Base-by-base conservation (phyloP, 2,888 invertebrate species). In the Hecatera dysodea region DNA sequence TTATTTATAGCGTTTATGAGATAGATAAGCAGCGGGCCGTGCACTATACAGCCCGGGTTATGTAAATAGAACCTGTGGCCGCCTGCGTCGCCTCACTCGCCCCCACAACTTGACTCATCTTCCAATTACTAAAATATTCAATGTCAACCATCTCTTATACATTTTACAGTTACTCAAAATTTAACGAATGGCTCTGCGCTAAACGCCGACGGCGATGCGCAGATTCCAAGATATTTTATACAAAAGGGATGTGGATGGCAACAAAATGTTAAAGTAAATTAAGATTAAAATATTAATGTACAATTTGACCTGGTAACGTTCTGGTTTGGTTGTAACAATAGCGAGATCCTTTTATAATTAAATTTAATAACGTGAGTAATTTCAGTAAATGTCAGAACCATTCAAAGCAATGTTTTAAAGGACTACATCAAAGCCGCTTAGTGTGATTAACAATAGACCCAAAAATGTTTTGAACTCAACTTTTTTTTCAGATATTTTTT, bases 11-110 rank as follows among this genome's bases (percentile, higher is more conserved):
- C 69, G 76, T 77, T 82, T 81, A 82, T 85, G 75, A 82, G 78
- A 77, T 76, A 88, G 82, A 77, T 76, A 88, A 81, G 83, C 85
- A 87, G 69, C 81, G 83, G 87, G 77, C 84, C 82, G 84, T 85
- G 84, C 83, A 85, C 80, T 87, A 87, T 83, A 78, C 86, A 71
- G 46, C 67, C 69, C 50, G 74, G 81, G 84, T 77, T 89, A 90
- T 90, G 89, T 87, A 90, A 90, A 91, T 89, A 87, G 78, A 87
- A 88, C 85, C 87, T 89, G 86, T 86, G 88, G 83, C 85, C 82
- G 82, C 83, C 81, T 76, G 80, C 81, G 71, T 63, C 80, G 71
- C 70, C 55, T 64, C 72, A 71, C 65, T 67, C 87, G 84, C 86
- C 88, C 78, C 86, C 88, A 81, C 84, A 62, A 76, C 75, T 85